Evolutionary conservation across 2,888 invertebrate genomes (phyloP), one percentile per base, ranked within the genome.

Genomic region (Trichopria drosophilae): DNA sequence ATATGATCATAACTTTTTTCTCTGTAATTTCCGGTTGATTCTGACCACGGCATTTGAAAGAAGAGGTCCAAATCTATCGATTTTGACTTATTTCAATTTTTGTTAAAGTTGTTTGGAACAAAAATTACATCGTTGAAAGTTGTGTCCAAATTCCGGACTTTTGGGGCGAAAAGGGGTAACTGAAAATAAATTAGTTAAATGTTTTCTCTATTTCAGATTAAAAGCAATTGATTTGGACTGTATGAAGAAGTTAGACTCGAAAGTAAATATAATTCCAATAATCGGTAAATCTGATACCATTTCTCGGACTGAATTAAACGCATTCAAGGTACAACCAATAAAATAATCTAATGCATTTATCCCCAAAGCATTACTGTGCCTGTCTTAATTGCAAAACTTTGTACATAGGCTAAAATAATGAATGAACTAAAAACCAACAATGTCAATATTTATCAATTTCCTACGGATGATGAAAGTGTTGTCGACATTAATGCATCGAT

Each of bases 251-350:
- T 79, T 99, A 62, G 95, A 98, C 75, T 93, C 92, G 60, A 98
- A 98, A 80, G 93, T 94, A 3, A 99, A 99, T 79, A 93, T 99
- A 61, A 96, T 99, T 73, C 99, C 99, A 16, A 93, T 99, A 55
- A 98, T 99, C 69, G 99, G 98, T 28, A 99, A 99, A 79, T 94
- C 98, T 10, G 99, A 99, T 76, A 98, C 97, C 51, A 94, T 99
- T 70, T 96, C 97, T 36, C 98, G 98, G 79, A 88, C 90, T 28
- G 99, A 99, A 76, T 79, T 99, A 65, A 90, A 92, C 72, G 93
- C 94, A 71, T 99, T 99, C 77, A 99, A 99, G 82, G 85, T 86
- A 69, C n/a, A n/a, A n/a, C n/a, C n/a, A n/a, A n/a, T n/a, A n/a
- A n/a, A n/a, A n/a, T n/a, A n/a, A n/a, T n/a, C n/a, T n/a, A n/a